Evolutionary conservation across 2,888 invertebrate genomes (phyloP), one percentile per base, ranked within the genome.

Genomic region (Aphrophora alni): DNA sequence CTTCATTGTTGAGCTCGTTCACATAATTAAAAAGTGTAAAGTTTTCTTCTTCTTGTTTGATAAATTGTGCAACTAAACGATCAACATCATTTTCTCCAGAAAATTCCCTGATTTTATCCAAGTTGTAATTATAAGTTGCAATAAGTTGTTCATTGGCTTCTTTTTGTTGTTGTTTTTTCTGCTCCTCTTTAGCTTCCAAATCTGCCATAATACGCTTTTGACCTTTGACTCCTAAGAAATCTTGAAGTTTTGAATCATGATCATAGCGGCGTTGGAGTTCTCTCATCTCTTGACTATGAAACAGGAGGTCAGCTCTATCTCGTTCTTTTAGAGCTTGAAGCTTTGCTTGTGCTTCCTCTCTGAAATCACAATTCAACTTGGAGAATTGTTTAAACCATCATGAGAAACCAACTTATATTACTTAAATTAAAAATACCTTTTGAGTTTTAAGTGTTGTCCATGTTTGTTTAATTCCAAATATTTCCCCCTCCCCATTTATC

Each of bases 11-110:
- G 81, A 97, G 90, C 87, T 97, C 96, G 87, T 96, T 97, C 59
- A 97, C 95, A 87, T 96, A 97, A 88, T 94, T 96, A 87, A 97
- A 98, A 0, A 96, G 90, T 0, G 97, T 96, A 87, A 97, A 97
- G 89, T 97, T 98, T 87, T 95, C 95, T 85, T 96, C 96, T 87
- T 97, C 97, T 82, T 95, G 93, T 38, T 94, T 92, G n/a, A 93
- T 91, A 88, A 95, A 97, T 87, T 94, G 92, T 2, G 91, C 91
- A 14, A 78, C 81, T 71, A 81, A 88, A 24, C 91, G 91, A 83
- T 93, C 92, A 24, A 93, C 90, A 83, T 94, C 92, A 1, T 91
- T 89, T 86, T 94, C 93, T 0, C 91, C 91, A 38, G 92, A 89
- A 84, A 91, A 92, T 77, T 87, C 92, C 88, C 93, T 92, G 83